These are phyloP conservation scores for Erpetoichthys calabaricus DNA, from an alignment of 2,797 vertebrate species.

Conservation along the genomic window DNA sequence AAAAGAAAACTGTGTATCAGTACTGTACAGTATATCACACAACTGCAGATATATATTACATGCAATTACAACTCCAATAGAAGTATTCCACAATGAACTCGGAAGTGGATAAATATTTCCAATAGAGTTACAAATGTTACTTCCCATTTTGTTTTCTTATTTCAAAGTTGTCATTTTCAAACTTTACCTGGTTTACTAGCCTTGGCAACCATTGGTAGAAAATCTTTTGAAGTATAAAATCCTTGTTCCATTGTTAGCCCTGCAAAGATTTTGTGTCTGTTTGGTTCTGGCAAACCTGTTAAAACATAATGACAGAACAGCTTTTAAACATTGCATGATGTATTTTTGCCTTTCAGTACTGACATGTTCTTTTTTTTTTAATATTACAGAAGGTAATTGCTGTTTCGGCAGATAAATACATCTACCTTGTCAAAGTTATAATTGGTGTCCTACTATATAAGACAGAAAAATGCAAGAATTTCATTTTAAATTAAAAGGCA, in stretches of 20 bases:
- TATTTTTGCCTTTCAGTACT: too few relatives aligned
- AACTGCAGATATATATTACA: too few relatives aligned
- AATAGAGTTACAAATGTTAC: too few relatives aligned
- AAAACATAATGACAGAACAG: constrained; percentile 17
- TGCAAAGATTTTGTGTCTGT: constrained; percentile 66
- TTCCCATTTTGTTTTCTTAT: constrained; percentile 9
- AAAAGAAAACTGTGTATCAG: too few relatives aligned
- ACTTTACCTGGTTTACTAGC: constrained; percentile 77
- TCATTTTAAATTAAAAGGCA: neutral
- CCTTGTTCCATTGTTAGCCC: constrained; percentile 63
- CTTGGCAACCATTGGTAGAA: constrained; percentile 74
- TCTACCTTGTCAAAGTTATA: constrained; percentile 7
- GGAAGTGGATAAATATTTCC: too few relatives aligned
- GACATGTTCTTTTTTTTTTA: too few relatives aligned
- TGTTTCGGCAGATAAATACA: constrained; percentile 9
- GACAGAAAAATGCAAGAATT: constrained; percentile 6
- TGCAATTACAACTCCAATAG: too few relatives aligned
- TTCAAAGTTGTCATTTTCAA: constrained; percentile 1
- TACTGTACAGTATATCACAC: too few relatives aligned
- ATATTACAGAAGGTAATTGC: constrained; percentile 5
- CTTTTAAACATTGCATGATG: constrained; percentile 2
- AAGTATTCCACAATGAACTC: too few relatives aligned
- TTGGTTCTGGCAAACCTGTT: constrained; percentile 79
- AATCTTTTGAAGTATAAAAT: constrained; percentile 91
- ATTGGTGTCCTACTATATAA: neutral